A percentile compares a stretch with the other conserved stretches of the same genome.
Evolutionary conservation across 2,113 vertebrate genomes (phyloP).

Genomic region (Glaucidium brasilianum): DNA sequence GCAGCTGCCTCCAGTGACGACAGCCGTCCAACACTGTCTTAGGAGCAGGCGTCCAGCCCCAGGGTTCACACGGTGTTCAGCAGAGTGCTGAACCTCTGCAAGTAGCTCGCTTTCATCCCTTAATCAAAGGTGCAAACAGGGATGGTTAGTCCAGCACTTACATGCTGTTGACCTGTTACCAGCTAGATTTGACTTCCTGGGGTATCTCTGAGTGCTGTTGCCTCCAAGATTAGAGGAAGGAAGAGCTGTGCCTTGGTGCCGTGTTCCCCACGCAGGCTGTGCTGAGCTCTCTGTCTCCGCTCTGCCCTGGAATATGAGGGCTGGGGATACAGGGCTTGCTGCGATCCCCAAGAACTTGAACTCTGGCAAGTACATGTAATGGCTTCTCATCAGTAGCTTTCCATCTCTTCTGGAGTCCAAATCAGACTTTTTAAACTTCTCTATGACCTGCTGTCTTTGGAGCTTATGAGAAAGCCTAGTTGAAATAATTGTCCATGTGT

Average conservation of each 20-base stretch:
- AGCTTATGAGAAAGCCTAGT: background rate
- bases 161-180: background rate
- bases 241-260: background rate
- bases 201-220: background rate
- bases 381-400: background rate
- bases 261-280: background rate
- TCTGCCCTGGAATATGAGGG: background rate
- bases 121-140: background rate
- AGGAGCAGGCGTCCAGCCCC: background rate
- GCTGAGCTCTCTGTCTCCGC: background rate
- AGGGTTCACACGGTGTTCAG: background rate
- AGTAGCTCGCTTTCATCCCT: background rate
- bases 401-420: background rate
- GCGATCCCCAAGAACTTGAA: background rate
- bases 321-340: background rate
- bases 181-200: background rate
- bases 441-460: background rate
- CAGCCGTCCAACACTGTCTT: background rate
- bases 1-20: background rate
- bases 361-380: background rate
- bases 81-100: background rate
- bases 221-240: background rate
- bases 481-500: background rate
- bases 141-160: background rate
- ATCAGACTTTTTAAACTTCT: background rate